Percentiles rank a stretch among this genome's conserved stretches.
phyloP scores from a whole-genome alignment of 2,797 vertebrate genomes.

The Myoxocephalus aenaeus region DNA sequence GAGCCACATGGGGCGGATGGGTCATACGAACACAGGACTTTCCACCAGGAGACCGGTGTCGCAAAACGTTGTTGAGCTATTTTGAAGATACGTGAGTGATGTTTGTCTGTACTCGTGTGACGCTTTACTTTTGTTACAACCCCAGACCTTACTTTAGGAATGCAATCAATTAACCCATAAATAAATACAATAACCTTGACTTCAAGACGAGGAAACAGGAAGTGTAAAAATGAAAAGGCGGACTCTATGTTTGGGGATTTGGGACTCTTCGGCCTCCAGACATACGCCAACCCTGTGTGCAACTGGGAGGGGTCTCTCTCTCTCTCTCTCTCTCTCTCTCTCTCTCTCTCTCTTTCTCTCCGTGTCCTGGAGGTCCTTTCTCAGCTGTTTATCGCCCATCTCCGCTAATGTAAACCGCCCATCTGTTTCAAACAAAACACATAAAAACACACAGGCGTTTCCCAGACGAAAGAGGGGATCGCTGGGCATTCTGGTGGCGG shows the following conservation, averaged over 20 bases:
- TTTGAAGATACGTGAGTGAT: too few species aligned
- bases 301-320: neutral
- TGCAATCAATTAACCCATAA: neutral
- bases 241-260: too few species aligned
- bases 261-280: too few species aligned
- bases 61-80: too few species aligned
- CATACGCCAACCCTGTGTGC: too few species aligned
- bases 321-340: constrained; percentile 12
- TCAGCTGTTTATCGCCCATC: constrained; percentile 72
- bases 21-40: too few species aligned
- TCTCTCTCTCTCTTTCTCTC: neutral
- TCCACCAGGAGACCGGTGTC: too few species aligned
- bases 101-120: too few species aligned
- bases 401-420: constrained; percentile 71
- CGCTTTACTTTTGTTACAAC: neutral
- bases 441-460: constrained; percentile 59
- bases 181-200: too few species aligned
- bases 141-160: neutral
- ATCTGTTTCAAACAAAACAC: constrained; percentile 79
- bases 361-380: constrained; percentile 24
- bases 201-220: too few species aligned
- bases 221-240: too few species aligned
- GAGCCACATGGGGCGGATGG: too few species aligned
- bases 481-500: constrained; percentile 63
- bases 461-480: constrained; percentile 48